Conservation (phyloP, 1,140 invertebrate genomes). For the Drosophila tropicalis region DNA sequence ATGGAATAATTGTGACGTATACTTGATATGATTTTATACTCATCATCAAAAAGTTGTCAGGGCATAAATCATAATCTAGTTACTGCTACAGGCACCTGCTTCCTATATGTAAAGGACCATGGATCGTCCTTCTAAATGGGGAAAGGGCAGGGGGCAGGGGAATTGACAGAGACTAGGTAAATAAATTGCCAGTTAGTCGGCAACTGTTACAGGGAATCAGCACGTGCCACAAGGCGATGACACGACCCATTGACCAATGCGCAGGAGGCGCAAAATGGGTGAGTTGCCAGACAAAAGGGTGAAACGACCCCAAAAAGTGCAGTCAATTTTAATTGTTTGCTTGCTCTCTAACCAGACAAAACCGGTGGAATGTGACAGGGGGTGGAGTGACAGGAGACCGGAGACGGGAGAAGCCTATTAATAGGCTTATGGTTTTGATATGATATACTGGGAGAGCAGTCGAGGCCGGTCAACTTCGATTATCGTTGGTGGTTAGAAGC, state of each 20-base stretch:
- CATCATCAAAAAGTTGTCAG: slow-evolving; percentile 23
- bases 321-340: slow-evolving; percentile 81
- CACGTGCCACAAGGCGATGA: slow-evolving; percentile 60
- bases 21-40: slow-evolving; percentile 26
- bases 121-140: not conserved
- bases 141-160: not conserved
- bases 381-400: not conserved
- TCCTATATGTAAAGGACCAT: not conserved
- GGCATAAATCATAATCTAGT: slow-evolving; percentile 30
- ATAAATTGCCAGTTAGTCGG: slow-evolving; percentile 50
- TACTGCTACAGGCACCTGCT: slow-evolving; percentile 19
- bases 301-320: slow-evolving; percentile 56
- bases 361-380: not conserved
- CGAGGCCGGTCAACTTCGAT: slow-evolving; percentile 39
- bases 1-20: slow-evolving; percentile 29
- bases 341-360: slow-evolving; percentile 58
- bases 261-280: not conserved
- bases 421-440: slow-evolving; percentile 74
- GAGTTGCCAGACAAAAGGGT: not conserved
- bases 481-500: slow-evolving; percentile 60
- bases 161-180: slow-evolving; percentile 6
- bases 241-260: slow-evolving; percentile 71
- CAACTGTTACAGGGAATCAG: slow-evolving; percentile 34
- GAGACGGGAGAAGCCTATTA: slow-evolving; percentile 61
- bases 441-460: slow-evolving; percentile 61